These are phyloP conservation scores for Oxygymnocypris stewartii DNA, from an alignment of 2,113 vertebrate genomes.

Conservation along the genomic window DNA sequence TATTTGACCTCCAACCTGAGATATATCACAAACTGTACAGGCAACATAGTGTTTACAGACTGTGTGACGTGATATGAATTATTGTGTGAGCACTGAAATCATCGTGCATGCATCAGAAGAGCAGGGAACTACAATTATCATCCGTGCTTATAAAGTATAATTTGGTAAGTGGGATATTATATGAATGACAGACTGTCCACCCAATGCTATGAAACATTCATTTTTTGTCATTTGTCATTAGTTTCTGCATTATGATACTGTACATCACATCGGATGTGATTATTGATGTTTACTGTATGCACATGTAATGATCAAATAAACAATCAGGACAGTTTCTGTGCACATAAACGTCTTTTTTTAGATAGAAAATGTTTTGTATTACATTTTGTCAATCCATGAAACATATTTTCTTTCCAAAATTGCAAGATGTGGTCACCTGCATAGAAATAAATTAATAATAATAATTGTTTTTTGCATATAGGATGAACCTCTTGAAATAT, in stretches of 20 bases:
- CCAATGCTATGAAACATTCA: not conserved
- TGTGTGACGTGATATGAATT: not conserved
- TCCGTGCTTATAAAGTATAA: not conserved
- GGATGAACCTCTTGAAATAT: not conserved
- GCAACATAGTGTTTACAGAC: conserved; percentile 65
- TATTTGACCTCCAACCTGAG: conserved; percentile 66
- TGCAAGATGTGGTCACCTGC: not conserved
- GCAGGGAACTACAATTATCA: not conserved
- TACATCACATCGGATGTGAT: not conserved
- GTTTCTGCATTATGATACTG: not conserved
- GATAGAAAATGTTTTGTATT: not conserved
- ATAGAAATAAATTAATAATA: too few relatives aligned
- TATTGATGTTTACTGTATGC: not conserved
- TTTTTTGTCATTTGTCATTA: not conserved
- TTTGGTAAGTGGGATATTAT: conserved; percentile 27
- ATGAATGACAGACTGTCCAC: not conserved
- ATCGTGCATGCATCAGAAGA: not conserved
- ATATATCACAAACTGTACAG: conserved; percentile 64
- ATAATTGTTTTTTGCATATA: not conserved
- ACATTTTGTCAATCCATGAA: not conserved
- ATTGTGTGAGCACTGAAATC: not conserved
- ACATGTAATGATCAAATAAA: not conserved
- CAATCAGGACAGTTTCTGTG: not conserved
- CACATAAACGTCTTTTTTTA: not conserved
- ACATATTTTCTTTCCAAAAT: not conserved